phyloP scores from a whole-genome alignment of 2,113 vertebrate species.

The Parus major region DNA sequence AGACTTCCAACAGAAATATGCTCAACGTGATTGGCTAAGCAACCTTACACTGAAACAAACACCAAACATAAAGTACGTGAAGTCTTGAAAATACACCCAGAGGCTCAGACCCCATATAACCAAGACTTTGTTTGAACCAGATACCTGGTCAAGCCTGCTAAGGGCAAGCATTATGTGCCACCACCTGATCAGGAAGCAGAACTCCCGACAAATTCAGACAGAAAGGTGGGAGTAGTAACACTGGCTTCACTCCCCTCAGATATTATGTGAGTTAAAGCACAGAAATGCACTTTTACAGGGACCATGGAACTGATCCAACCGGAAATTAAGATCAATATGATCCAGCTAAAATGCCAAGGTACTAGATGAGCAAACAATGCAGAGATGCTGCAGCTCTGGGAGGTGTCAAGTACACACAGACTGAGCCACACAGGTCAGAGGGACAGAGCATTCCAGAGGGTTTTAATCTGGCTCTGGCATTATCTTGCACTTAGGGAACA shows the following conservation, averaged over 20 bases:
- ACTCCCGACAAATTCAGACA: neutral
- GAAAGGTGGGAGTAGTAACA: neutral
- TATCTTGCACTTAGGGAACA: neutral
- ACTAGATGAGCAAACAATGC: neutral
- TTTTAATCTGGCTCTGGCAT: neutral
- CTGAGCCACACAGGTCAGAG: neutral
- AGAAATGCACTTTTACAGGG: neutral
- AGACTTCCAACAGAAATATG: neutral
- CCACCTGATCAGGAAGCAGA: neutral
- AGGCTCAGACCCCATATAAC: neutral
- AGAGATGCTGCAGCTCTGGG: neutral
- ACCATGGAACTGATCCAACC: neutral
- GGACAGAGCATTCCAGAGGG: neutral
- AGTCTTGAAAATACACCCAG: neutral
- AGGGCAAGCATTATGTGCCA: neutral
- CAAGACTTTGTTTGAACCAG: neutral
- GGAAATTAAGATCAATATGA: neutral
- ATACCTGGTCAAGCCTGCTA: neutral
- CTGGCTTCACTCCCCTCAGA: neutral
- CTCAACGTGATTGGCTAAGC: neutral
- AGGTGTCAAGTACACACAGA: neutral
- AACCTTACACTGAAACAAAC: neutral
- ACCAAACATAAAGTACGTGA: neutral
- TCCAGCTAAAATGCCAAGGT: neutral
- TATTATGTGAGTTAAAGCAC: neutral